Evolutionary conservation across 2,888 invertebrate species (phyloP).

Genomic region (Acanthosoma haemorrhoidale): DNA sequence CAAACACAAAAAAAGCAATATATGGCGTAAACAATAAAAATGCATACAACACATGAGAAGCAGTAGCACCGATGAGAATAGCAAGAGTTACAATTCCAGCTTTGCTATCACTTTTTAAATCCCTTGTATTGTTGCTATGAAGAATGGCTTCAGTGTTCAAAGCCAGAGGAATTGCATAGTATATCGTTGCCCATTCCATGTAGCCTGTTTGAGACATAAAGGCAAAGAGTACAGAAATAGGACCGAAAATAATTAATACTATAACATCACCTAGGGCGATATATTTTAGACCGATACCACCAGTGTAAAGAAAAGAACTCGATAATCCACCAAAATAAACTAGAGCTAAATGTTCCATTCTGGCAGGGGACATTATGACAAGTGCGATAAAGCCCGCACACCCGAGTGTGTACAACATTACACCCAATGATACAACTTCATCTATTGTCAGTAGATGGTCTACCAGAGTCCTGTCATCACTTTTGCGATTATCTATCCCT

Average conservation of each 20-base stretch:
- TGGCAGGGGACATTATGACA: slow-evolving; percentile 75
- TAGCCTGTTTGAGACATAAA: slow-evolving; percentile 88
- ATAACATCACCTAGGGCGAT: slow-evolving; percentile 90
- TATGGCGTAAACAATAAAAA: slow-evolving; percentile 86
- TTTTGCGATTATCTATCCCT: slow-evolving; percentile 87
- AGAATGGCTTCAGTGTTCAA: slow-evolving; percentile 91
- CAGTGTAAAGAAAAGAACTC: slow-evolving; percentile 93
- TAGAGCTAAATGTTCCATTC: slow-evolving; percentile 89
- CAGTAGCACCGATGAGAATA: slow-evolving; percentile 85
- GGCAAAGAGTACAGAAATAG: slow-evolving; percentile 87
- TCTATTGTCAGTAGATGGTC: slow-evolving; percentile 80
- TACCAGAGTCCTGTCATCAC: slow-evolving; percentile 91
- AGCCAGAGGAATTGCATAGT: slow-evolving; percentile 89
- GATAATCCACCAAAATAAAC: slow-evolving; percentile 93
- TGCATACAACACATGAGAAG: slow-evolving; percentile 85
- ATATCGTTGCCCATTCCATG: slow-evolving; percentile 84
- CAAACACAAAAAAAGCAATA: slow-evolving; percentile 78
- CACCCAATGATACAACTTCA: slow-evolving; percentile 82
- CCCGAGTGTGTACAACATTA: slow-evolving; percentile 78
- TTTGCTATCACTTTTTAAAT: slow-evolving; percentile 77
- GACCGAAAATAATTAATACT: slow-evolving; percentile 88
- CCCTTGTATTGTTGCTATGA: slow-evolving; percentile 91
- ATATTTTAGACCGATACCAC: slow-evolving; percentile 91
- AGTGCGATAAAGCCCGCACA: slow-evolving; percentile 75
- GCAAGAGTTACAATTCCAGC: slow-evolving; percentile 92